phyloP scores from a whole-genome alignment of 2,888 invertebrate genomes.

The Mesopsocus fuscifrons region DNA sequence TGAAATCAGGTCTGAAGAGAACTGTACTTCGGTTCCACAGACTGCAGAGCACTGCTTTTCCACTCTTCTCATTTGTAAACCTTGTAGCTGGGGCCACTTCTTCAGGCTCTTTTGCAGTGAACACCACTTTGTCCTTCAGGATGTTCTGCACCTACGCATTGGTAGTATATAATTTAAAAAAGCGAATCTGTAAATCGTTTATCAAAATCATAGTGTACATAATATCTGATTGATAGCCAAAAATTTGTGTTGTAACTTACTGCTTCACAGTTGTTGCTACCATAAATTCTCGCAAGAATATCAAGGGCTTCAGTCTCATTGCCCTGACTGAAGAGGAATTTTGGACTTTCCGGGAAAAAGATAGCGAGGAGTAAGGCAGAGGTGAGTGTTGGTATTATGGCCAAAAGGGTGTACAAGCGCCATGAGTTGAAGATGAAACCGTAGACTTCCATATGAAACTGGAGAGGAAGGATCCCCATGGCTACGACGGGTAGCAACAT shows the following conservation, averaged over 20 bases:
- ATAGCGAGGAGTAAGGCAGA: conserved; percentile 34
- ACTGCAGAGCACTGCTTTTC: conserved; percentile 25
- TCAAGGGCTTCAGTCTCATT: conserved; percentile 35
- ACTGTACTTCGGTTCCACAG: conserved; percentile 36
- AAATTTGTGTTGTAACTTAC: too few relatives aligned
- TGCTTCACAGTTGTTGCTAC: too few relatives aligned
- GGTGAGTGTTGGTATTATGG: conserved; percentile 41
- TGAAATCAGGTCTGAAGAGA: conserved; percentile 33
- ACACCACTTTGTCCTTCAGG: conserved; percentile 17
- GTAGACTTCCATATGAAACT: conserved; percentile 19
- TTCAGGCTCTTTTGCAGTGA: background rate
- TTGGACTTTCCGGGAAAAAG: conserved; percentile 58
- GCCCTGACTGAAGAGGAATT: conserved; percentile 46
- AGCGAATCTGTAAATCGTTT: too few relatives aligned
- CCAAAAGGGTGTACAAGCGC: conserved; percentile 48
- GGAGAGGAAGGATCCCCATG: conserved; percentile 42
- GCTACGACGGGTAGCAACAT: conserved; percentile 43
- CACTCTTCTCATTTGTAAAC: conserved; percentile 1
- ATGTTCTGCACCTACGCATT: too few relatives aligned
- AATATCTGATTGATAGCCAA: too few relatives aligned
- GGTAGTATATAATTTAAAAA: too few relatives aligned
- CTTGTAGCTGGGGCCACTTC: background rate
- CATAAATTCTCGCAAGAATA: conserved; percentile 37
- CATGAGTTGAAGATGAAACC: conserved; percentile 44
- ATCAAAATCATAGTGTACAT: too few relatives aligned